phyloP scores from a whole-genome alignment of 2,113 vertebrate species.

The Hippocampus abdominalis region DNA sequence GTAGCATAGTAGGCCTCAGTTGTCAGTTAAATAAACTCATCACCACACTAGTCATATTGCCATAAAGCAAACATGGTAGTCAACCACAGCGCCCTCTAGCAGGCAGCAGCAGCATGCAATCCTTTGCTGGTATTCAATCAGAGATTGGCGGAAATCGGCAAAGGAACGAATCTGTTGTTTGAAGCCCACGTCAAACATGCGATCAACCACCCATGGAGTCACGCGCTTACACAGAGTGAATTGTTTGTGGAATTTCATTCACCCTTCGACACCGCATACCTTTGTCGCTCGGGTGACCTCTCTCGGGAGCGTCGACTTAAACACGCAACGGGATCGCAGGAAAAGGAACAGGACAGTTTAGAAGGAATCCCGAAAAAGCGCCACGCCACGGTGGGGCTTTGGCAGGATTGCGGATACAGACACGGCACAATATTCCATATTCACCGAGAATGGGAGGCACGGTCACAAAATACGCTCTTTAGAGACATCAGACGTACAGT shows the following conservation, averaged over 20 bases:
- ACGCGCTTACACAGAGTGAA: slow-evolving; percentile 50
- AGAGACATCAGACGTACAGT: slow-evolving; percentile 18
- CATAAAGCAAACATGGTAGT: background rate
- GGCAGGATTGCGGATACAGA: slow-evolving; percentile 62
- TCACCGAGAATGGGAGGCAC: slow-evolving; percentile 36
- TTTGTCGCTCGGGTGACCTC: slow-evolving; percentile 57
- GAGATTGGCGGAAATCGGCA: slow-evolving; percentile 39
- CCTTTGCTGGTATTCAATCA: slow-evolving; percentile 7
- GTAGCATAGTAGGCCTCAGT: background rate
- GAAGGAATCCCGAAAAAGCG: slow-evolving; percentile 67
- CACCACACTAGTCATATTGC: background rate
- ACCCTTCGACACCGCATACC: slow-evolving; percentile 58
- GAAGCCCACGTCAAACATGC: slow-evolving; percentile 51
- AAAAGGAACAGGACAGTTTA: slow-evolving; percentile 67
- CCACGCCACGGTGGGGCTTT: slow-evolving; percentile 52
- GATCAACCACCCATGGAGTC: slow-evolving; percentile 49
- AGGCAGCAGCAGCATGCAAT: slow-evolving; percentile 34
- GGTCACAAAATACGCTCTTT: slow-evolving; percentile 32
- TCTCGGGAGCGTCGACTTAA: slow-evolving; percentile 61
- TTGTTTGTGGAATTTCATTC: slow-evolving; percentile 37
- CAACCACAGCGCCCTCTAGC: background rate
- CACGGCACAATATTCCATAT: slow-evolving; percentile 28
- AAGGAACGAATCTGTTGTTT: slow-evolving; percentile 48
- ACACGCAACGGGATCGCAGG: slow-evolving; percentile 57
- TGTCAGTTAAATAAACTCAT: no score